These are phyloP conservation scores for Clytia hemisphaerica DNA, from an alignment of 30 jellyfish, hydroid and myxozoan species.

Conservation along the genomic window DNA sequence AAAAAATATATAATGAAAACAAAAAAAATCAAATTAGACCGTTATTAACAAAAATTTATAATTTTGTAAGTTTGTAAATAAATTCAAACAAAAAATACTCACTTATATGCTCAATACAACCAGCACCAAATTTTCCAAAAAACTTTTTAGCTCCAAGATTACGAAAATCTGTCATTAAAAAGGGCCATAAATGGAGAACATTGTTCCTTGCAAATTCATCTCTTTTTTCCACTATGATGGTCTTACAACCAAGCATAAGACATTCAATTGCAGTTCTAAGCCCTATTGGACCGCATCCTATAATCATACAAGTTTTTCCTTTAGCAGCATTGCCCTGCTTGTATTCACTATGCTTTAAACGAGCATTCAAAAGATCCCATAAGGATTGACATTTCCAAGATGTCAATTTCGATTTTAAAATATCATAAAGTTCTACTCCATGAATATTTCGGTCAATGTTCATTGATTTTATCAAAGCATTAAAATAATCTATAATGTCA, in stretches of 20 bases:
- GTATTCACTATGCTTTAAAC: conserved; percentile 68
- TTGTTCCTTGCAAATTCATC: conserved; percentile 61
- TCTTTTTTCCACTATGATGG: conserved; percentile 79
- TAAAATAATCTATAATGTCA: conserved; percentile 43
- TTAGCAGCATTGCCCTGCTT: conserved; percentile 60
- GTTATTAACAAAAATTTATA: neutral
- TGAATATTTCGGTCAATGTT: conserved; percentile 31
- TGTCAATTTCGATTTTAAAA: conserved; percentile 52
- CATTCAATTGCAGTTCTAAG: conserved; percentile 85
- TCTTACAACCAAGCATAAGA: conserved; percentile 72
- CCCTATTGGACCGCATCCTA: conserved; percentile 95
- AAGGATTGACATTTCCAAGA: conserved; percentile 90
- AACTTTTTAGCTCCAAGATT: conserved; percentile 88
- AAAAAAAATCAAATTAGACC: neutral
- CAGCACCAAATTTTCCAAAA: conserved; percentile 94
- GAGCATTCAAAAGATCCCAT: conserved; percentile 76
- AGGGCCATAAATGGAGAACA: conserved; percentile 94
- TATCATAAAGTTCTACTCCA: conserved; percentile 34
- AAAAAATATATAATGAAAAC: neutral
- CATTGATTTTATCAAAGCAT: conserved; percentile 22
- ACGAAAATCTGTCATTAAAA: conserved; percentile 73
- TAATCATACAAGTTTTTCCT: conserved; percentile 49
- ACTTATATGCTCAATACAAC: conserved; percentile 89
- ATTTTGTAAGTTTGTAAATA: neutral
- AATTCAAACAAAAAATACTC: conserved; percentile 10